Conservation (phyloP, 2,888 invertebrate species). For the Polietes domitor region DNA sequence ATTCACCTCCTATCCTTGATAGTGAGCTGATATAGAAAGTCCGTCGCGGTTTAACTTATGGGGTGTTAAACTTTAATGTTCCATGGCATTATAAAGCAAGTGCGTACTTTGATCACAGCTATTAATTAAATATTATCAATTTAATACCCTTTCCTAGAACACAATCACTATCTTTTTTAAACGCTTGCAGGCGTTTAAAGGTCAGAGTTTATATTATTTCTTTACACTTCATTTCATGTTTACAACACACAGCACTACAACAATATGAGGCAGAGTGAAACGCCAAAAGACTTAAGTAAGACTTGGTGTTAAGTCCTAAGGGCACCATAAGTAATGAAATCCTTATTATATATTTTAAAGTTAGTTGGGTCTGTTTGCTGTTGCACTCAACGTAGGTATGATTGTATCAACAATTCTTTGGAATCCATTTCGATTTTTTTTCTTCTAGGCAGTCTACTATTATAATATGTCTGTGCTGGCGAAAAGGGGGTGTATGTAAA, state of each 20-base stretch:
- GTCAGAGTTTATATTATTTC: conserved; percentile 4
- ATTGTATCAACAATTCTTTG: background rate
- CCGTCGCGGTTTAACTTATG: background rate
- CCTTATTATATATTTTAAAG: too few species aligned
- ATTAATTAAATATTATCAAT: conserved; percentile 15
- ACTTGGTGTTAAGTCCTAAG: too few species aligned
- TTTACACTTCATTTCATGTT: background rate
- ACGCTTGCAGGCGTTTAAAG: conserved; percentile 8
- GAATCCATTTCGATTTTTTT: conserved; percentile 16
- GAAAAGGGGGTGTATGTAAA: background rate
- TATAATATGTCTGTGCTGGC: background rate
- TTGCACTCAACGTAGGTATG: too few species aligned
- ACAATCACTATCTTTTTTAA: background rate
- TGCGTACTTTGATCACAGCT: background rate
- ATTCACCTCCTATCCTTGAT: background rate
- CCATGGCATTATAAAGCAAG: conserved; percentile 4
- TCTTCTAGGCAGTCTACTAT: conserved; percentile 10
- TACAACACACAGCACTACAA: too few species aligned
- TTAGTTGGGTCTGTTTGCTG: too few species aligned
- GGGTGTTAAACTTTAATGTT: background rate
- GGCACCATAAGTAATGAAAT: too few species aligned
- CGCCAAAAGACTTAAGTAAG: too few species aligned
- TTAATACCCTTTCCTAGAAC: background rate
- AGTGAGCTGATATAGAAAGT: background rate
- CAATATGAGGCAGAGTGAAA: too few species aligned